phyloP scores from a whole-genome alignment of 2,797 vertebrate species.

The Phrynocephalus forsythii region DNA sequence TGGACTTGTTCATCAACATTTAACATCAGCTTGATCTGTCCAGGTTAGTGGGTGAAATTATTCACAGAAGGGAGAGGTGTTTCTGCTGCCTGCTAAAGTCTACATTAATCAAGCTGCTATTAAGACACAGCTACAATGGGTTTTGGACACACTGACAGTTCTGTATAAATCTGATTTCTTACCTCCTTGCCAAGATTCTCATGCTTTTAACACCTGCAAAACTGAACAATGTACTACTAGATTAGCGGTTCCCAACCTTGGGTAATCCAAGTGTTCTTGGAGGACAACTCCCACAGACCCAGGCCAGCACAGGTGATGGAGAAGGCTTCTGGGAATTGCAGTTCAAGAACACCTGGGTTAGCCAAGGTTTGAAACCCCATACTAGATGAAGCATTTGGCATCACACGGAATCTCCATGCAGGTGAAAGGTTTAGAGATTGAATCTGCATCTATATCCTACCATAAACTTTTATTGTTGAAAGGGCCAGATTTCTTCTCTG shows the following conservation, averaged over 20 bases:
- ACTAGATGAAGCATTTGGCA: neutral
- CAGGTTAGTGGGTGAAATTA: neutral
- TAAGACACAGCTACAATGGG: neutral
- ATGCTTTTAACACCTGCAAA: neutral
- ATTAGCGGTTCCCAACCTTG: no score
- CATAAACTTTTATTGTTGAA: neutral
- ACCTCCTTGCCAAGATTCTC: neutral
- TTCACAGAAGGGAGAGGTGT: neutral
- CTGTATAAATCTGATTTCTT: constrained; percentile 21
- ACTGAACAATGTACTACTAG: neutral
- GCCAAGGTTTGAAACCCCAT: no score
- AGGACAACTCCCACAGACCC: no score
- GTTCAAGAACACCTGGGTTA: no score
- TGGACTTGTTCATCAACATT: neutral
- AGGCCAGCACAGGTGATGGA: no score
- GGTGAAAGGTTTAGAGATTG: neutral
- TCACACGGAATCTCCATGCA: neutral
- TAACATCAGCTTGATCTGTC: neutral
- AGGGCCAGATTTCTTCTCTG: neutral
- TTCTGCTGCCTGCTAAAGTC: no score
- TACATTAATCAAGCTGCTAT: neutral
- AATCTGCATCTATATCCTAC: neutral
- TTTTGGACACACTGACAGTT: neutral
- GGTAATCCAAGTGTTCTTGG: no score
- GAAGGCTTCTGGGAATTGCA: no score